Evolutionary conservation across 2,888 invertebrate species (phyloP), one percentile per base, ranked within the genome.

Genomic region (Hedya salicella): DNA sequence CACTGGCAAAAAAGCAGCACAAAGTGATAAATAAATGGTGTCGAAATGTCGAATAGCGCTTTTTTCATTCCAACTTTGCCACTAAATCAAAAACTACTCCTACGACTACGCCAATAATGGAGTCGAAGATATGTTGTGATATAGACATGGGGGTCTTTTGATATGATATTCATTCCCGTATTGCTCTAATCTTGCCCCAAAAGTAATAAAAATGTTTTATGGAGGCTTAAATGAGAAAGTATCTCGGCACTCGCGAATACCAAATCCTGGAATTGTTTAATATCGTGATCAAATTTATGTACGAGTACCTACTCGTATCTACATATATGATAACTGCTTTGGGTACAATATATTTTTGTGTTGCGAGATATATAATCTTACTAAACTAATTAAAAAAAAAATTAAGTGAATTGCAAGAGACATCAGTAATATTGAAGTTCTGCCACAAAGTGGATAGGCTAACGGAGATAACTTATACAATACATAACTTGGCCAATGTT

Each of bases 61-160:
- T 78, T 83, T 80, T 82, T 81, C 78, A 75, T 82, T 80, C 77
- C 73, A 87, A 85, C 82, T 86, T 85, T 70, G 72, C 72, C 73
- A 78, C 76, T 86, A 83, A 85, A 86, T 86, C 85, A 86, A 79
- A 81, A 82, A 84, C 78, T 81, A 83, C 73, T 81, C 79, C 70
- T 72, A 67, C 67, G 73, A 71, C 68, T 70, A 70, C 73, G 69
- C 64, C 60, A 60, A 70, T 68, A 67, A 46, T 57, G 68, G 48
- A 68, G 62, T 64, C 50, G 52, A 62, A 61, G 71, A 65, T 67
- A 67, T 73, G 70, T 71, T 70, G 67, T 71, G 69, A 65, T 68
- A 67, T 66, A 52, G 65, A 56, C 64, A 65, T 67, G 63, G 52
- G 63, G 54, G 67, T 64, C 53, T 46, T 63, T 16, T 21, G 48